A percentile compares a stretch with the other conserved stretches of the same genome.
Evolutionary conservation across 2,113 vertebrate species (phyloP).

Genomic region (Dendrocopos noguchii): DNA sequence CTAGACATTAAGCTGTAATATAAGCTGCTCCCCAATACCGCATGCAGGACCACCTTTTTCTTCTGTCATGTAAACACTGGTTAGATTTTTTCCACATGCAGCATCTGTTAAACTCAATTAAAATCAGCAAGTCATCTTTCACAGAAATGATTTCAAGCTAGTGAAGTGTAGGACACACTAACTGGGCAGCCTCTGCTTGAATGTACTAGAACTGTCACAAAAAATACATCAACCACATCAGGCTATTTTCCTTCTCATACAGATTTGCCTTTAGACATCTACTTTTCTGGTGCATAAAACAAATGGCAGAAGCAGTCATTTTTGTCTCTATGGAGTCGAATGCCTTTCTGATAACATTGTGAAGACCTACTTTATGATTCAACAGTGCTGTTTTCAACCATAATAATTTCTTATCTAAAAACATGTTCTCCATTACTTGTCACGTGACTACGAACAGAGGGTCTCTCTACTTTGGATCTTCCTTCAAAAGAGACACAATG

Average conservation of each 20-base stretch:
- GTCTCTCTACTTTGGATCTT: background rate
- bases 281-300: constrained; percentile 14
- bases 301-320: constrained; percentile 30
- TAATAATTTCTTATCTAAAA: background rate
- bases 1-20: background rate
- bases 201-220: constrained; percentile 68
- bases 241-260: constrained; percentile 34
- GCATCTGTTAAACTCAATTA: constrained; percentile 60
- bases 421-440: background rate
- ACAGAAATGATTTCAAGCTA: constrained; percentile 73
- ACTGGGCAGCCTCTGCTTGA: constrained; percentile 52
- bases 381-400: background rate
- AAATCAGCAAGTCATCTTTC: constrained; percentile 70
- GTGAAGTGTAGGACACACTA: constrained; percentile 68
- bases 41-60: constrained; percentile 43
- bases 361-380: constrained; percentile 11
- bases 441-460: background rate
- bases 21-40: constrained; percentile 1
- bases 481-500: background rate
- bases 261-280: constrained; percentile 61
- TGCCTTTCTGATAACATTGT: constrained; percentile 1
- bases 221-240: constrained; percentile 61
- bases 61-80: constrained; percentile 54
- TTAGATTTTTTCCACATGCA: constrained; percentile 60
- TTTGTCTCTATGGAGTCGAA: background rate